These are phyloP conservation scores for Galeruca laticollis DNA, from an alignment of 2,888 invertebrate genomes.

Conservation along the genomic window DNA sequence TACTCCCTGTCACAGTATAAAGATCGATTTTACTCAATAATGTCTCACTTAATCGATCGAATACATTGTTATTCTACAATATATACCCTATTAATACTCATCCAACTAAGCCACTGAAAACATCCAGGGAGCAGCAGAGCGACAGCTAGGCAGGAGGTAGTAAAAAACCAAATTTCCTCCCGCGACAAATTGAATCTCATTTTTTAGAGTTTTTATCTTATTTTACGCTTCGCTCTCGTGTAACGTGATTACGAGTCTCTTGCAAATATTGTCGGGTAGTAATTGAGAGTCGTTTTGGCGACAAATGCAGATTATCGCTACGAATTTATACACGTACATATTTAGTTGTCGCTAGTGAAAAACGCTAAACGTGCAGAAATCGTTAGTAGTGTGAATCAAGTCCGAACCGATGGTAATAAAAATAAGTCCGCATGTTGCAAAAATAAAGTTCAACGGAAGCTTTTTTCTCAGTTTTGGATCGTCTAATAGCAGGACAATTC, in stretches of 20 bases:
- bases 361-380: conserved; percentile 12
- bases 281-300: conserved; percentile 45
- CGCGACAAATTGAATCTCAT: conserved; percentile 59
- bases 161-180: conserved; percentile 54
- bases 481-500: no score
- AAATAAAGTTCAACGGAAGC: not conserved
- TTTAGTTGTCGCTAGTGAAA: not conserved
- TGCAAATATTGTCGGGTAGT: conserved; percentile 44
- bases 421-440: not conserved
- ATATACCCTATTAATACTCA: not conserved
- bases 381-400: not conserved
- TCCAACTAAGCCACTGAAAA: not conserved
- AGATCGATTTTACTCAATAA: not conserved
- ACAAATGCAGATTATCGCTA: conserved; percentile 45
- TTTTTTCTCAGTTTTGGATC: not conserved
- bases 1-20: no score
- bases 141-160: conserved; percentile 23
- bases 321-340: conserved; percentile 35
- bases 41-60: no score
- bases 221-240: conserved; percentile 37
- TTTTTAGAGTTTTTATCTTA: conserved; percentile 50
- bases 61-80: no score
- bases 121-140: not conserved
- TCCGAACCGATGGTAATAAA: conserved; percentile 4
- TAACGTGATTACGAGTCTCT: conserved; percentile 35